phyloP scores from a whole-genome alignment of 2,113 vertebrate species.

The Dicrurus megarhynchus region DNA sequence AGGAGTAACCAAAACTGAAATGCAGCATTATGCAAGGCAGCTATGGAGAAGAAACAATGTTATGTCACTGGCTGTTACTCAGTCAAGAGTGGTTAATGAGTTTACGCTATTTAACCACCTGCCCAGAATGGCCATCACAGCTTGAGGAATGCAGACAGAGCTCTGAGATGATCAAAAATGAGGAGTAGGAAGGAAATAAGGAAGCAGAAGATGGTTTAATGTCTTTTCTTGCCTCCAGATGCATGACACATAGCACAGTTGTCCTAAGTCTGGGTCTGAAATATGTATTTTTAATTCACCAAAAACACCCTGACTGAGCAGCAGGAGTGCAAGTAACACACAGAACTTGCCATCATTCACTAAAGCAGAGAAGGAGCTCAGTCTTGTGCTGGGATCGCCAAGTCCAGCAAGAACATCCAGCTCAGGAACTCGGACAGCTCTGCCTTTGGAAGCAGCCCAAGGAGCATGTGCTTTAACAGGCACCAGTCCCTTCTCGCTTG shows the following conservation, averaged over 20 bases:
- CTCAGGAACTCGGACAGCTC: not conserved
- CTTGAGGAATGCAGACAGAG: not conserved
- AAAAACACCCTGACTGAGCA: not conserved
- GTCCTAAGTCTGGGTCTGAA: not conserved
- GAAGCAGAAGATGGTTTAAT: not conserved
- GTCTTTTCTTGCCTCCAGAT: not conserved
- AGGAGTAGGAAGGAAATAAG: not conserved
- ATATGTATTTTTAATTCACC: not conserved
- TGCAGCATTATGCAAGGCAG: not conserved
- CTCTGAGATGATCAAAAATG: not conserved
- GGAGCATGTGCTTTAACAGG: not conserved
- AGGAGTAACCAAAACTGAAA: not conserved
- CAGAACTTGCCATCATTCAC: not conserved
- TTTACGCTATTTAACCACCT: not conserved
- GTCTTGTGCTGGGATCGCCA: not conserved
- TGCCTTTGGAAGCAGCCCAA: fast-evolving
- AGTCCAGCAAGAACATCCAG: not conserved
- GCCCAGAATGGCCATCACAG: not conserved
- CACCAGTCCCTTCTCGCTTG: not conserved
- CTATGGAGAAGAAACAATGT: not conserved
- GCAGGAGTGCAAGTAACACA: not conserved
- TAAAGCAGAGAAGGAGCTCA: not conserved
- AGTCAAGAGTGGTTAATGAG: not conserved
- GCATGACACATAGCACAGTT: not conserved
- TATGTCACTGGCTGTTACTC: not conserved